Evolutionary conservation across 1,140 invertebrate genomes (phyloP).

Genomic region (Chironomus striatipennis): DNA sequence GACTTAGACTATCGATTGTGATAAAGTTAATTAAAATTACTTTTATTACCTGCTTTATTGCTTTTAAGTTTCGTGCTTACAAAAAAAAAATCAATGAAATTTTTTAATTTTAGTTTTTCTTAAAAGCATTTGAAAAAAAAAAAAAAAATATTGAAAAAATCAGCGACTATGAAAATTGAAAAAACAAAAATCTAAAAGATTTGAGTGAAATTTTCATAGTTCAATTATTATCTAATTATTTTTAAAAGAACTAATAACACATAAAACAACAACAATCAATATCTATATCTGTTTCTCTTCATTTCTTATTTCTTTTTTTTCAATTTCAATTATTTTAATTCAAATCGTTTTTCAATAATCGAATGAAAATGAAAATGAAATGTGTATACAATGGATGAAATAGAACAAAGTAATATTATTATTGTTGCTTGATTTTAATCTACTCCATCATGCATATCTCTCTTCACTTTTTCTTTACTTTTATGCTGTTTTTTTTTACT

Average conservation of each 20-base stretch:
- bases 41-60: no score
- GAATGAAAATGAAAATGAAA: not conserved
- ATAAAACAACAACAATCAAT: no score
- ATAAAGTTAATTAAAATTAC: not conserved
- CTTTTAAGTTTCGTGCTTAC: no score
- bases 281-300: constrained; percentile 1
- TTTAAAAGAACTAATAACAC: no score
- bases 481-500: not conserved
- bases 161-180: no score
- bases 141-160: not conserved
- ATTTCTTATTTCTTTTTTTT: not conserved
- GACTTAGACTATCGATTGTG: constrained; percentile 23
- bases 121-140: not conserved
- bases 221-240: no score
- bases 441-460: not conserved
- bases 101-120: not conserved
- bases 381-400: constrained; percentile 21
- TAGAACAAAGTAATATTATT: constrained; percentile 24
- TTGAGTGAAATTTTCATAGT: not conserved
- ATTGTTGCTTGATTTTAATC: constrained; percentile 12
- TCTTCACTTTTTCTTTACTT: not conserved
- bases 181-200: not conserved
- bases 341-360: no score
- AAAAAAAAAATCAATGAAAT: no score
- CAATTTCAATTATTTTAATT: not conserved